phyloP scores from a whole-genome alignment of 37 sponge, comb jelly and placozoan genomes.

The Dysidea cf. avara region DNA sequence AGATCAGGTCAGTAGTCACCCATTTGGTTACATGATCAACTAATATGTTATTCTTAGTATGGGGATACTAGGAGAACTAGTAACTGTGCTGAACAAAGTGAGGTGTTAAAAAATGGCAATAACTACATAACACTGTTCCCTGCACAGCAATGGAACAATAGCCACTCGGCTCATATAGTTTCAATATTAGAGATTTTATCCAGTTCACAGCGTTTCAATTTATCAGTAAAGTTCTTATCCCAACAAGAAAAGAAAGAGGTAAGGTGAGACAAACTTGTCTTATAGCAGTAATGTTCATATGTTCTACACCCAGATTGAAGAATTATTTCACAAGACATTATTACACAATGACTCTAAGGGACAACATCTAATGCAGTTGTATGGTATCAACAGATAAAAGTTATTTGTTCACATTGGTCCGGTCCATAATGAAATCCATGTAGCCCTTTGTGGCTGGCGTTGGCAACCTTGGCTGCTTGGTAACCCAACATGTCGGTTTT shows the following conservation, averaged over 20 bases:
- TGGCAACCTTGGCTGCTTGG: too few relatives aligned
- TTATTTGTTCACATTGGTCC: too few relatives aligned
- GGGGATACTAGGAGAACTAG: constrained; percentile 51
- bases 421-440: too few relatives aligned
- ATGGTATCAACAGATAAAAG: too few relatives aligned
- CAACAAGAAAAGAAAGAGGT: constrained; percentile 9
- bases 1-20: constrained; percentile 33
- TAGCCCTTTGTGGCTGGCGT: too few relatives aligned
- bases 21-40: background rate
- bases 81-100: constrained; percentile 19
- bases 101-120: background rate
- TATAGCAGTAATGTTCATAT: too few relatives aligned
- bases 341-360: background rate
- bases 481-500: too few relatives aligned
- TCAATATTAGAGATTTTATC: constrained; percentile 29
- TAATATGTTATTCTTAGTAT: constrained; percentile 46
- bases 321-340: background rate
- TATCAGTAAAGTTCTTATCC: constrained; percentile 49
- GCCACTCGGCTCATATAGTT: constrained; percentile 21
- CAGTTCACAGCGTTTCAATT: constrained; percentile 30
- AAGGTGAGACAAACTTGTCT: background rate
- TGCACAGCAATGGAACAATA: background rate
- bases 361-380: too few relatives aligned
- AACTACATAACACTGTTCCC: background rate
- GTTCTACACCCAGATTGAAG: background rate